Base-by-base conservation (phyloP, 2,113 vertebrate species). In the Rhinichthys klamathensis region DNA sequence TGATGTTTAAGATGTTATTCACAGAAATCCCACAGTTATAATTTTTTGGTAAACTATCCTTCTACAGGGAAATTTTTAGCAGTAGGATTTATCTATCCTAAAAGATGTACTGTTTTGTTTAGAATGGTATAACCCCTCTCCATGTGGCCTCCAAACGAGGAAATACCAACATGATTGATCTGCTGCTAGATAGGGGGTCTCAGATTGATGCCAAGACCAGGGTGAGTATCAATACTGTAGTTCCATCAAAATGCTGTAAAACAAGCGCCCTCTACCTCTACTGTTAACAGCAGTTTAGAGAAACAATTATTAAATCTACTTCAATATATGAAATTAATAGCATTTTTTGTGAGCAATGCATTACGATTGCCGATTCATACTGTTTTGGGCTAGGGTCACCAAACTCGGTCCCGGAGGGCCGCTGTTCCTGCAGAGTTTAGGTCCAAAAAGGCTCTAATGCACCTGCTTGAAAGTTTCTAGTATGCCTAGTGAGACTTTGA, bases 181-280 rank as follows among this genome's bases (percentile, higher is more conserved):
- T 99, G 90, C 93, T 99, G 83, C 92, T 99, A 93, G 98, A 99
- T 92, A 95, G 97, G 1, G 97, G 97, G n/a, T 95, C 94, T 86
- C 97, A 99, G 92, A 99, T 99, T 58, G 98, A 99, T 91, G 98
- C 97, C 92, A 99, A 99, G 94, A 99, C 98, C 76, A 97, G 97
- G 94, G 98, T 99, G 93, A 96, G 93, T 83, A 13, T 27, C 5
- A 80, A 35, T 3, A n/a, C 38, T 41, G 38, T 41, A 1, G 13
- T 16, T 18, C 15, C 67, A 44, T 70, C 8, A 21, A 76, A 78
- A 83, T 83, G 0, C 6, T 6, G 13, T 54, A 32, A 12, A 54
- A 72, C 7, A 7, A 70, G 18, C 23, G 7, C 27, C 30, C 46
- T 46, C 80, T 6, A 54, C 0, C 44, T 70, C 8, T 46, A 18